Percentiles rank a stretch among this genome's conserved stretches.
Evolutionary conservation across 2,888 invertebrate species (phyloP).

Genomic region (Polylopha cassiicola): DNA sequence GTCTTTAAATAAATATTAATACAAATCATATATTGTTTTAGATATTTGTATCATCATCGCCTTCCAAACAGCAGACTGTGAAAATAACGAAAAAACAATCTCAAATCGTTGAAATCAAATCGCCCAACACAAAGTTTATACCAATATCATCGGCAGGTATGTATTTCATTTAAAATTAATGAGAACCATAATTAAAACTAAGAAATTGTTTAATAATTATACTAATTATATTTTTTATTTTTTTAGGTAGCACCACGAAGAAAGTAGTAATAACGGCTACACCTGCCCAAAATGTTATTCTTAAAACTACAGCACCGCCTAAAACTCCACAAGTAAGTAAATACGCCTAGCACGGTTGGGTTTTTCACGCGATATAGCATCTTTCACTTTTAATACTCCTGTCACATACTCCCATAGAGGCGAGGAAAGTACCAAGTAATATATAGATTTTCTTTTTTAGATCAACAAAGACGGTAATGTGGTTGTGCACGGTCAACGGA

Average conservation of each 20-base stretch:
- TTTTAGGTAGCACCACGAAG: conserved; percentile 38
- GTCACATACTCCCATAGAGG: too few relatives aligned
- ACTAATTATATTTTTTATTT: conserved; percentile 6
- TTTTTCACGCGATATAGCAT: too few relatives aligned
- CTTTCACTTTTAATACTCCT: too few relatives aligned
- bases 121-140: conserved; percentile 82
- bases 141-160: conserved; percentile 77
- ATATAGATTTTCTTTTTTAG: conserved; percentile 31
- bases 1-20: conserved; percentile 5
- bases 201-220: conserved; percentile 22
- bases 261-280: conserved; percentile 52
- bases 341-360: too few relatives aligned
- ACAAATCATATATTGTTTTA: conserved; percentile 27
- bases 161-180: too few relatives aligned
- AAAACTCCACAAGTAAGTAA: conserved; percentile 45
- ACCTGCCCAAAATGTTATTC: conserved; percentile 49
- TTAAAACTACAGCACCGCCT: conserved; percentile 46
- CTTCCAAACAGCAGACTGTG: conserved; percentile 62
- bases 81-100: conserved; percentile 52
- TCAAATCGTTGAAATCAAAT: conserved; percentile 76
- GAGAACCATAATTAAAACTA: too few relatives aligned
- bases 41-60: conserved; percentile 64
- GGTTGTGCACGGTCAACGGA: conserved; percentile 45
- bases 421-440: too few relatives aligned
- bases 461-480: conserved; percentile 43